Evolutionary conservation across 2,888 invertebrate genomes (phyloP), one percentile per base, ranked within the genome.

Genomic region (Dione juno): DNA sequence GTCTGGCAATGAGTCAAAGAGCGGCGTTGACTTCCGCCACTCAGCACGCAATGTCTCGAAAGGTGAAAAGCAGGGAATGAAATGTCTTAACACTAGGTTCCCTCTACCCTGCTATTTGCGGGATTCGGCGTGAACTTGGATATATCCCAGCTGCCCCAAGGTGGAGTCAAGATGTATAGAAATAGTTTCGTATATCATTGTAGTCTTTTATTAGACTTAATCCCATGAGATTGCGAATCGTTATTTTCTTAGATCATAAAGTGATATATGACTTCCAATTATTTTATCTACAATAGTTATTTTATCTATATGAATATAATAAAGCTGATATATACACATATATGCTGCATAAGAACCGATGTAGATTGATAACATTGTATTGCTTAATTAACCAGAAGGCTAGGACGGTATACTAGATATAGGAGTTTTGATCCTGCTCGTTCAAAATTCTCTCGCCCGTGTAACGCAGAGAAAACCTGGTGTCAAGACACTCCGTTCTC

Each of bases 231-330:
- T 50, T 50, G 6, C 9, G 5, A 11, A 11, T 19, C 11, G 6
- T 50, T 50, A 21, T 50, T 50, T 50, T 50, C 50, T 21, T 50
- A 50, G 16, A 19, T 19, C 19, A 50, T 50, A 50, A 50, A 50
- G 11, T 50, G 50, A 50, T 50, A 11, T 13, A 50, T 50, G 19
- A 11, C 19, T 50, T 50, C 11, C 50, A 19, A 16, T 11, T 13
- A 13, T 5, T 21, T 19, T 11, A 19, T 50, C 11, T 21, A 16
- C 2, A 7, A 16, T 50, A 19, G 19, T 28, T 28, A 28, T 28
- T 28, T 28, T 3, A 3, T 28, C n/a, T n/a, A n/a, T n/a, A n/a
- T n/a, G n/a, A n/a, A n/a, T n/a, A n/a, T n/a, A n/a, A n/a, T n/a
- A n/a, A n/a, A n/a, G n/a, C n/a, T n/a, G n/a, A n/a, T n/a, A n/a